These are phyloP conservation scores for Eristalis pertinax DNA, from an alignment of 2,888 invertebrate genomes.

Conservation along the genomic window DNA sequence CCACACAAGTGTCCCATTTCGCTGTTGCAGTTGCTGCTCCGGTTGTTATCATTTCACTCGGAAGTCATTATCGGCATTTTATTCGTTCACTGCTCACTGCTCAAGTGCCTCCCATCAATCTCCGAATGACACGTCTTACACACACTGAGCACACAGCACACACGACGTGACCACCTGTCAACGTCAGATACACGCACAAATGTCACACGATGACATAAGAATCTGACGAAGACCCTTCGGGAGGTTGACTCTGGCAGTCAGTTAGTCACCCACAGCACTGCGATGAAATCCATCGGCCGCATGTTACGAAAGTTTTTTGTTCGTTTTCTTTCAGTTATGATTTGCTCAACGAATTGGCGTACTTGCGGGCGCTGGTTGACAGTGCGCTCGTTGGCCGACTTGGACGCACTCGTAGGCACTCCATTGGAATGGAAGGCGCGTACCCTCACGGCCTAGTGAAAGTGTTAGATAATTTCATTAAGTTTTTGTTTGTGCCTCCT, in stretches of 20 bases:
- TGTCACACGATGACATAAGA: constrained; percentile 55
- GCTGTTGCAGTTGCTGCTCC: constrained; percentile 16
- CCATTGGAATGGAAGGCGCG: constrained; percentile 17
- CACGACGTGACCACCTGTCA: background rate
- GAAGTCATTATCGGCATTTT: constrained; percentile 33
- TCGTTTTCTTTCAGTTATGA: constrained; percentile 38
- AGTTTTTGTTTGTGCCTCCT: constrained; percentile 41
- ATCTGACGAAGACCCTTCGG: constrained; percentile 26
- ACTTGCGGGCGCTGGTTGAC: constrained; percentile 8
- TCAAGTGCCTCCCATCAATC: constrained; percentile 33
- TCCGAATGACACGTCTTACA: background rate
- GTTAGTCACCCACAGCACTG: constrained; percentile 35
- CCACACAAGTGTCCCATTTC: constrained; percentile 27
- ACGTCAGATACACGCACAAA: background rate
- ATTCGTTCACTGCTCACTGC: constrained; percentile 4
- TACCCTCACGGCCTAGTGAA: constrained; percentile 41
- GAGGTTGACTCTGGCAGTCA: constrained; percentile 22
- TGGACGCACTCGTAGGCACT: background rate
- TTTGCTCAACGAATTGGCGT: constrained; percentile 39
- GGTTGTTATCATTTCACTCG: constrained; percentile 28
- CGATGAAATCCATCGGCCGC: constrained; percentile 17
- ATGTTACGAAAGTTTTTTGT: constrained; percentile 34
- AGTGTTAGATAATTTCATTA: constrained; percentile 67
- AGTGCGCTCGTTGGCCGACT: background rate
- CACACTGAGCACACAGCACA: background rate